Base-by-base conservation (phyloP, 1,140 invertebrate species). In the Halictus rubicundus region DNA sequence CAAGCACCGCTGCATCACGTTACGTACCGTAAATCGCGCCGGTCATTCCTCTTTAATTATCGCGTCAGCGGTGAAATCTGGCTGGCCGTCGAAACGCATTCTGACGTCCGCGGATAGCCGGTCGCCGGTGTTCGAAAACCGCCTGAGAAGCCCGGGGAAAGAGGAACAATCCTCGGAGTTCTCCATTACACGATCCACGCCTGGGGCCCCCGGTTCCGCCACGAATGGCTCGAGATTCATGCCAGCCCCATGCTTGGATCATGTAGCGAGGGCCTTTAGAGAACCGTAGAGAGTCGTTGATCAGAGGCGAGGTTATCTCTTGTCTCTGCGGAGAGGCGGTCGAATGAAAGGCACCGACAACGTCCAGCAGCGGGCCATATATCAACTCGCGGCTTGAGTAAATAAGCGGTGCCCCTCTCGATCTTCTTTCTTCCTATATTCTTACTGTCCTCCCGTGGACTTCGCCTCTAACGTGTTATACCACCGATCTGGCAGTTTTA, bases 321-420 rank as follows among this genome's bases (percentile, higher is more conserved):
- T 84, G 85, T 86, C 86, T 88, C 88, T 83, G 83, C 73, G n/a
- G 84, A 75, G 86, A 21, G 84, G 74, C 81, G 84, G 81, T n/a
- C 84, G 83, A 89, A 90, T 90, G 85, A 91, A 91, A 91, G 90
- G 88, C 81, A 88, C 90, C 90, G 89, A 90, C 89, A 86, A 84
- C 84, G 87, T 89, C 88, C 90, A 90, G 87, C 88, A 88, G 86
- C 87, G 80, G 84, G 73, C 84, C 86, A 88, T 91, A 88, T 87
- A 90, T 91, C 90, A 91, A 87, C 87, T 80, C 69, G 83, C 81
- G 87, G 84, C 89, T 89, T 87, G 86, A 89, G 89, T 91, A 91
- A 91, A 91, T 91, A 91, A 91, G 80, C 89, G 83, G 79, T 89
- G 84, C 87, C 84, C 83, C 76, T 77, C 83, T 84, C 74, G 66